These are phyloP conservation scores for Gobio occitaniae DNA, from an alignment of 2,797 vertebrate species.

Conservation along the genomic window DNA sequence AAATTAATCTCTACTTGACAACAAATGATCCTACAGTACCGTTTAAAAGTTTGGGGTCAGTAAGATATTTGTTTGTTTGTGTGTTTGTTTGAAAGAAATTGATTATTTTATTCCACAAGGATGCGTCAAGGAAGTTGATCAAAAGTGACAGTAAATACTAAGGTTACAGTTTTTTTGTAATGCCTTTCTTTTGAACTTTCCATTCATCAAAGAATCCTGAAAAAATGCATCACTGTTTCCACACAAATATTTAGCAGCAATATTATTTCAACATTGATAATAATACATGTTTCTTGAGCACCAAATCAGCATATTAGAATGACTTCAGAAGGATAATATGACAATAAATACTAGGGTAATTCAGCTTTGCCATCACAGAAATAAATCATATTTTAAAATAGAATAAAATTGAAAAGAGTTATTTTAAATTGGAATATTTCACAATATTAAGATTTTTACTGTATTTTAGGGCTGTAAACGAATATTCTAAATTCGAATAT, in stretches of 20 bases:
- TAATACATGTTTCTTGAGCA: neutral
- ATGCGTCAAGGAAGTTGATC: neutral
- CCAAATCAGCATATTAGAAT: neutral
- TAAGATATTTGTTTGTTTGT: neutral
- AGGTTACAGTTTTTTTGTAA: no score
- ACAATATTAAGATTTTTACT: neutral
- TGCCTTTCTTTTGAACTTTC: no score
- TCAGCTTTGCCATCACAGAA: neutral
- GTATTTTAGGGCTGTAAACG: no score
- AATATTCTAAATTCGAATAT: no score
- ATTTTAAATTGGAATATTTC: neutral
- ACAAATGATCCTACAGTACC: neutral
- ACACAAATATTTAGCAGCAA: neutral
- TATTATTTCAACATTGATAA: neutral
- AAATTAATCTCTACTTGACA: neutral
- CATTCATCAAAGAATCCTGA: no score
- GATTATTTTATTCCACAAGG: neutral
- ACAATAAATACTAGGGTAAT: neutral
- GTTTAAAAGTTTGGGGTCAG: neutral
- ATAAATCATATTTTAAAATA: no score
- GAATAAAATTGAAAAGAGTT: neutral
- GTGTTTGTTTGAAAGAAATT: neutral
- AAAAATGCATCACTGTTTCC: no score
- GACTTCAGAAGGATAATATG: neutral
- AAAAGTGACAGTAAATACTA: neutral